These are phyloP conservation scores for Pogonus chalceus DNA, from an alignment of 1,140 invertebrate species.

Conservation along the genomic window DNA sequence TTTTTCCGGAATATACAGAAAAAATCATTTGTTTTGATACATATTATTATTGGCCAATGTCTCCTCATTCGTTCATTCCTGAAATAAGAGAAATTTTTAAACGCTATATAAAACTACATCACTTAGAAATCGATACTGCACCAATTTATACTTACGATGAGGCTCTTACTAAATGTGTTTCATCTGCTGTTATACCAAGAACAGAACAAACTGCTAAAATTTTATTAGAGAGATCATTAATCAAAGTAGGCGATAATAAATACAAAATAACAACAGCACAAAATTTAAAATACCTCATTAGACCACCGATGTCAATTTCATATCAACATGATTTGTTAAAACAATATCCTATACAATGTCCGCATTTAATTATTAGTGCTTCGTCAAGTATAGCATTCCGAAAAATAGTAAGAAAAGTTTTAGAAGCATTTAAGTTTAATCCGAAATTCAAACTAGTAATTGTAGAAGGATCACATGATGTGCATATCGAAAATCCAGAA, in stretches of 20 bases:
- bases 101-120: no score
- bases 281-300: not conserved
- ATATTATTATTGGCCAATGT: not conserved
- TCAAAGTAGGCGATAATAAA: conserved; percentile 23
- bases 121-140: no score
- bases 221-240: conserved; percentile 36
- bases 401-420: not conserved
- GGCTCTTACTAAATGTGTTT: not conserved
- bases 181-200: conserved; percentile 24
- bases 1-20: conserved; percentile 37
- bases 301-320: not conserved
- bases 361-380: conserved; percentile 22
- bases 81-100: no score
- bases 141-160: not conserved
- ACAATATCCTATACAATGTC: conserved; percentile 14
- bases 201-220: conserved; percentile 35
- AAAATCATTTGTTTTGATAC: conserved; percentile 30
- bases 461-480: conserved; percentile 51
- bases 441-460: no score
- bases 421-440: no score
- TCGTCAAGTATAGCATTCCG: not conserved
- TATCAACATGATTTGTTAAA: conserved; percentile 13
- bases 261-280: conserved; percentile 19
- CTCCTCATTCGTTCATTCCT: no score
- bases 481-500: conserved; percentile 50